Evolutionary conservation across 2,113 vertebrate species (phyloP).

Genomic region (crab-eating macaque (Macaca fascicularis)): T2T-MFA8v1.1 NC_088381.1:112614001-112614500

Average conservation of each 20-base stretch:
- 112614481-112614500: not conserved
- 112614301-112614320: not conserved
- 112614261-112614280: conserved; percentile 7
- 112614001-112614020: conserved; percentile 26
- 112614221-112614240: not conserved
- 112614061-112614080: not conserved
- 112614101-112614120: not conserved
- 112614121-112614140: conserved; percentile 29
- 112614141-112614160: not conserved
- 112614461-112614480: not conserved
- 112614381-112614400: not conserved
- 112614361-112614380: not conserved
- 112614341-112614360: not conserved
- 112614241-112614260: not conserved
- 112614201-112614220: conserved; percentile 1
- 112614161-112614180: not conserved
- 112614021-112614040: not conserved
- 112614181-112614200: not conserved
- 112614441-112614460: not conserved
- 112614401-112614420: not conserved
- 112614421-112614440: not conserved
- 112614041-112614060: conserved; percentile 7
- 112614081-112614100: conserved; percentile 26
- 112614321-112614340: not conserved
- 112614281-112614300: not conserved